Conservation (phyloP, 2,797 vertebrate species). For the Botia kubotai region DNA sequence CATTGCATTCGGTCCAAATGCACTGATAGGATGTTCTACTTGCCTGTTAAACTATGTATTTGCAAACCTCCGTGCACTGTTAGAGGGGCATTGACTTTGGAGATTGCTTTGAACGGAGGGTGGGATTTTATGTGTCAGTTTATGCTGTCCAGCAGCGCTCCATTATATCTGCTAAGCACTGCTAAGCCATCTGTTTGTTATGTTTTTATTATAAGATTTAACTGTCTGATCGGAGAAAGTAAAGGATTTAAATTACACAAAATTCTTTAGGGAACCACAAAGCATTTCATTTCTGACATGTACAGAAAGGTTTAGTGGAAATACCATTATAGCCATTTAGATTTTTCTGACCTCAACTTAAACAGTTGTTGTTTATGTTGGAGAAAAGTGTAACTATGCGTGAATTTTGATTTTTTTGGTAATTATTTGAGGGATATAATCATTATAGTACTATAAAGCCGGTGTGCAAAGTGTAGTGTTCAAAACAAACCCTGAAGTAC, state of each 20-base stretch:
- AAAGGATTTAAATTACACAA: too few relatives aligned
- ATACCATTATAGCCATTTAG: background rate
- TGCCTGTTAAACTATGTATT: too few relatives aligned
- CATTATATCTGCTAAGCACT: background rate
- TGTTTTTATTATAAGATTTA: background rate
- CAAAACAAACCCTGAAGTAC: conserved; percentile 19
- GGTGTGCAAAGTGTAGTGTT: background rate
- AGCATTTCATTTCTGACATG: too few relatives aligned
- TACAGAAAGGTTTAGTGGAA: too few relatives aligned
- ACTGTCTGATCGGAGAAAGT: background rate
- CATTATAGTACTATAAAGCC: background rate
- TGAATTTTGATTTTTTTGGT: background rate
- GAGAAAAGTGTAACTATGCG: too few relatives aligned
- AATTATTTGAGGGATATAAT: background rate
- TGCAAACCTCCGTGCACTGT: too few relatives aligned
- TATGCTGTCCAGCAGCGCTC: background rate
- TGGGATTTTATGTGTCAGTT: background rate
- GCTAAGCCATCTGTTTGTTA: background rate
- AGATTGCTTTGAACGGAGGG: too few relatives aligned
- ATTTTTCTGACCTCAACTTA: background rate
- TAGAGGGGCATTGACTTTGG: too few relatives aligned
- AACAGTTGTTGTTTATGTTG: too few relatives aligned
- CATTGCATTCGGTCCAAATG: too few relatives aligned
- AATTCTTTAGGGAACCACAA: too few relatives aligned
- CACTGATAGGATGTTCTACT: too few relatives aligned